Percentiles rank a stretch among this genome's conserved stretches.
These are phyloP conservation scores for Lasaia peninsularis DNA, from an alignment of 1,140 invertebrate species.

Conservation along the genomic window DNA sequence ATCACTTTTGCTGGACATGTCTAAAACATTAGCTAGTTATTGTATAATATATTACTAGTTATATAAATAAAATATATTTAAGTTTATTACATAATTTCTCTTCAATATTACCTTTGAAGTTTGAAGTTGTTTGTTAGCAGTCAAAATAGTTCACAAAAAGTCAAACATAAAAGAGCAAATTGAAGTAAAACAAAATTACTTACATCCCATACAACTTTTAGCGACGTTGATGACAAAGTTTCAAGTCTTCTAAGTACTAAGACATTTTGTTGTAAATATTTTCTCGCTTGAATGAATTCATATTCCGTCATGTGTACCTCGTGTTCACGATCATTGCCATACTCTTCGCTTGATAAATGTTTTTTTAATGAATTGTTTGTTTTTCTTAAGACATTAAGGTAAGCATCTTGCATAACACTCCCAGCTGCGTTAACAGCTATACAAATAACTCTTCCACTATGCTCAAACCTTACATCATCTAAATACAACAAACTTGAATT, in stretches of 20 bases:
- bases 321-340: slow-evolving; percentile 61
- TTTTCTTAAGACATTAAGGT: slow-evolving; percentile 65
- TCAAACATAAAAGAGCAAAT: not conserved
- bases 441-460: slow-evolving; percentile 66
- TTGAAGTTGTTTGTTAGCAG: too few species aligned
- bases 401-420: slow-evolving; percentile 68
- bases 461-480: slow-evolving; percentile 58
- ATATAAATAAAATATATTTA: too few species aligned
- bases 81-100: not conserved
- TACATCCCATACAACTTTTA: slow-evolving; percentile 92
- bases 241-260: slow-evolving; percentile 88
- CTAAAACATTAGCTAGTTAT: too few species aligned
- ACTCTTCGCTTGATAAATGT: slow-evolving; percentile 45
- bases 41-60: too few species aligned
- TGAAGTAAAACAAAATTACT: slow-evolving; percentile 53
- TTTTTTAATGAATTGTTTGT: slow-evolving; percentile 54
- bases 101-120: not conserved
- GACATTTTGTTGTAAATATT: slow-evolving; percentile 88
- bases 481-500: slow-evolving; percentile 70
- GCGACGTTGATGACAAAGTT: slow-evolving; percentile 87
- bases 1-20: too few species aligned
- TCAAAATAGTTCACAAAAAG: too few species aligned
- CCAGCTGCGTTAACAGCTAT: slow-evolving; percentile 68
- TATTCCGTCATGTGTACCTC: slow-evolving; percentile 84
- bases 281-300: slow-evolving; percentile 87